Percentiles rank a stretch among this genome's conserved stretches.
phyloP scores from a whole-genome alignment of 1,140 invertebrate genomes.

The Drosophila willistoni region DNA sequence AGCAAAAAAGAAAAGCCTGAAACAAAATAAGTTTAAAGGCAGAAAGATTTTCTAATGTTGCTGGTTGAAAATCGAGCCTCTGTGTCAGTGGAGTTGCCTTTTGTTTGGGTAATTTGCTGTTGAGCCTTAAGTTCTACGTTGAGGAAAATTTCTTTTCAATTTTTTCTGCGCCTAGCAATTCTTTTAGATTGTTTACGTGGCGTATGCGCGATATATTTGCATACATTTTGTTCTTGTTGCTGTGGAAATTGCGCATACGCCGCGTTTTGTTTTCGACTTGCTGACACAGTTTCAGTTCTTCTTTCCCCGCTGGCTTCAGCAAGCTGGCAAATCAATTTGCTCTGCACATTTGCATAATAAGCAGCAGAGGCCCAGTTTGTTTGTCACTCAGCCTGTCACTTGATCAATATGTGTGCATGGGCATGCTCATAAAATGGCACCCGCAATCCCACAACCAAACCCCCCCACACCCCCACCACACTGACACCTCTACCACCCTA shows the following conservation, averaged over 20 bases:
- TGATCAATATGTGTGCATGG: constrained; percentile 79
- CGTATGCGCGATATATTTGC: constrained; percentile 77
- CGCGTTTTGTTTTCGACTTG: constrained; percentile 73
- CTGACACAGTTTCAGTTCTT: constrained; percentile 58
- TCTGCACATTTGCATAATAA: constrained; percentile 78
- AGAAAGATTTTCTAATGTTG: constrained; percentile 57
- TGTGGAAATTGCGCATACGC: constrained; percentile 71
- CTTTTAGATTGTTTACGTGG: constrained; percentile 71
- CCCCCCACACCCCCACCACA: background rate
- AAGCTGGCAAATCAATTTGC: constrained; percentile 63
- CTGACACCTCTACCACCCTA: background rate
- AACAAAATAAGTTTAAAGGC: constrained; percentile 47
- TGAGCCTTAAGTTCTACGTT: constrained; percentile 19
- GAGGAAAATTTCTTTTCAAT: constrained; percentile 69
- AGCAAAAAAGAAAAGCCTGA: constrained; percentile 56
- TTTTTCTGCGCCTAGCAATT: constrained; percentile 62
- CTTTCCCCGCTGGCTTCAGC: constrained; percentile 1
- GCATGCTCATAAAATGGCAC: constrained; percentile 74
- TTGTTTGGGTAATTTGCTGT: constrained; percentile 64
- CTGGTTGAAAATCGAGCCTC: constrained; percentile 17
- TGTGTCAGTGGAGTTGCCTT: constrained; percentile 51
- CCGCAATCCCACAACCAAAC: constrained; percentile 11
- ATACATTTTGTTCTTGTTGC: constrained; percentile 68
- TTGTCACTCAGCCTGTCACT: constrained; percentile 78
- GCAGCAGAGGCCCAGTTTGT: constrained; percentile 68